These are phyloP conservation scores for Vireo altiloquus DNA, from an alignment of 2,113 vertebrate genomes.

Conservation along the genomic window DNA sequence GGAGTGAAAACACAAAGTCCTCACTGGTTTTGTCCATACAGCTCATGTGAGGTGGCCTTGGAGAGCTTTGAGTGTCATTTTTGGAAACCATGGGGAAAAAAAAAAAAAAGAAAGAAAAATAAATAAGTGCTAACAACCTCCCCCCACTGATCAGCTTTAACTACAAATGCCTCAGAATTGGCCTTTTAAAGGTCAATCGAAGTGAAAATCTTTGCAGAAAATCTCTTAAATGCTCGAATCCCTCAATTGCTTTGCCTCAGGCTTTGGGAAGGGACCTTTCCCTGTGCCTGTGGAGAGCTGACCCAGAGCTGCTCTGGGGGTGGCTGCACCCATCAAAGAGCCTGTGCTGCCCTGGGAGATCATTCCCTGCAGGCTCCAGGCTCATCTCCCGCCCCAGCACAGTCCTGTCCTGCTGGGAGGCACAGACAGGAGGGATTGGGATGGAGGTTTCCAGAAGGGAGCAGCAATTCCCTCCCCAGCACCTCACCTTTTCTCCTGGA, in stretches of 20 bases:
- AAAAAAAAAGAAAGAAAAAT: no score
- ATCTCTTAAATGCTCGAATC: slow-evolving; percentile 18
- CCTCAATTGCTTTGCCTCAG: neutral
- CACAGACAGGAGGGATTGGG: neutral
- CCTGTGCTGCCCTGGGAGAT: neutral
- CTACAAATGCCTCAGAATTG: neutral
- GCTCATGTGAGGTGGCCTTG: neutral
- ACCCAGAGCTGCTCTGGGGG: neutral
- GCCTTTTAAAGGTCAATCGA: slow-evolving; percentile 8
- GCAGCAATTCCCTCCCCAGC: neutral
- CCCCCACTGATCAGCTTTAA: neutral
- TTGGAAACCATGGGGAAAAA: neutral
- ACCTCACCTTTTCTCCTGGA: neutral
- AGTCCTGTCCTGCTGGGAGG: neutral
- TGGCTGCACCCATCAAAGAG: neutral
- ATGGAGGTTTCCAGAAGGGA: neutral
- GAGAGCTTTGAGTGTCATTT: neutral
- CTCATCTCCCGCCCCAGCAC: neutral
- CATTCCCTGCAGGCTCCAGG: neutral
- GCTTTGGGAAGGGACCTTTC: neutral
- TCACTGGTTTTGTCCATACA: no score
- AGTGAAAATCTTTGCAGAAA: slow-evolving; percentile 23
- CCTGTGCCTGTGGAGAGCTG: neutral
- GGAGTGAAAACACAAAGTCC: accelerated
- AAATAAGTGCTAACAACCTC: neutral